Percentiles rank a stretch among this genome's conserved stretches.
phyloP scores from a whole-genome alignment of 2,113 vertebrate genomes.

The Oncorhynchus kisutch region DNA sequence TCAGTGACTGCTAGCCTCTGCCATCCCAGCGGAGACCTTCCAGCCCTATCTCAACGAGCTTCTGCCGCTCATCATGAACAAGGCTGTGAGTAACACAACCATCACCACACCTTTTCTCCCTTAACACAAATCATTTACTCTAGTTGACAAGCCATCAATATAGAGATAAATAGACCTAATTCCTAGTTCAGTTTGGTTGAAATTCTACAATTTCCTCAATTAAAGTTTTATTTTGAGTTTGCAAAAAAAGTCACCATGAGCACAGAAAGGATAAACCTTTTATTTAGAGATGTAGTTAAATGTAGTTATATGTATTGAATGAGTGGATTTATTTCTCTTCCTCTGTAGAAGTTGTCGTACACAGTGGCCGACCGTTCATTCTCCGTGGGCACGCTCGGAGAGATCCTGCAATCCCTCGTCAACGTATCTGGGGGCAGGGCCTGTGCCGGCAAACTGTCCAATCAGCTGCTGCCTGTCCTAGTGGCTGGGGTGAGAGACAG shows the following conservation, averaged over 20 bases:
- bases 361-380: constrained; percentile 85
- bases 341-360: constrained; percentile 78
- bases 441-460: constrained; percentile 74
- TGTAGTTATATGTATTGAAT: not conserved
- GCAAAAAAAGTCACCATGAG: not conserved
- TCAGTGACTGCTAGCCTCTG: constrained; percentile 63
- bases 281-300: not conserved
- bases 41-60: constrained; percentile 82
- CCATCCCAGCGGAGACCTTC: constrained; percentile 76
- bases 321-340: not conserved
- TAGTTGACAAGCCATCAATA: no score
- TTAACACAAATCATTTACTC: no score
- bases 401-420: constrained; percentile 77
- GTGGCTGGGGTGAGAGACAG: constrained; percentile 72
- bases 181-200: not conserved
- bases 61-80: constrained; percentile 82
- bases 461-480: constrained; percentile 77
- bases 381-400: constrained; percentile 79
- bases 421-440: constrained; percentile 50
- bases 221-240: not conserved
- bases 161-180: not conserved
- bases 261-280: not conserved
- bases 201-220: not conserved
- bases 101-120: no score
- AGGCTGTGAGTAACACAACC: constrained; percentile 68